Evolutionary conservation across 2,888 invertebrate species (phyloP), one percentile per base, ranked within the genome.

Genomic region (Hyalella azteca): DNA sequence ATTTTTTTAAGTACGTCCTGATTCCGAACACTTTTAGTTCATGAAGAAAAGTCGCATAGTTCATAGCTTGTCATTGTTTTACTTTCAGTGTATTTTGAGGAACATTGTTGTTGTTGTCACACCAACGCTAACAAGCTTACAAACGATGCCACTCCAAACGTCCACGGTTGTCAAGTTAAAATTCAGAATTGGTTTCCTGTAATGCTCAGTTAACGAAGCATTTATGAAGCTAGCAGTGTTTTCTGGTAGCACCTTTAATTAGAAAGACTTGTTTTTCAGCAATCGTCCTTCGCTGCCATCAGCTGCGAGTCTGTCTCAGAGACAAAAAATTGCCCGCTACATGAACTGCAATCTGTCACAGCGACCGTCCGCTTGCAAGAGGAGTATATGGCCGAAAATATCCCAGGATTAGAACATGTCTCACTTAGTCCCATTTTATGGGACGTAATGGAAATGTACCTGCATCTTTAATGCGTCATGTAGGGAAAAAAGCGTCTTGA

Each of bases 301-400:
- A 26, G 22, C 54, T 13, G 13, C 26, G 54, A 54, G 26, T 0
- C 29, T 0, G 54, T 5, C 2, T 26, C 54, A 11, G 54, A 54
- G 54, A 22, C 4, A 22, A 54, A 54, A 54, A 54, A 54, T 54
- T 54, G 22, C 54, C 26, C 54, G 29, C 26, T 29, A 66, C 66
- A 15, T 66, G 36, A 66, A 66, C 66, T 66, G 19, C 66, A 66
- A 66, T 66, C 66, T 66, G 66, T 66, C 66, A 66, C 66, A 19
- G 2, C 66, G 36, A 19, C 36, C 54, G 29, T 29, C 36, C 36
- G n/a, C n/a, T n/a, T n/a, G n/a, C n/a, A n/a, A n/a, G n/a, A n/a
- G n/a, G n/a, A n/a, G n/a, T n/a, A n/a, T n/a, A n/a, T n/a, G 29
- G 36, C 36, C 66, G 36, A 36, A 22, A 36, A 66, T 36, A 66